These are phyloP conservation scores for Cercopithecus mona DNA, from an alignment of 2,113 vertebrate genomes.

Conservation along the genomic window DNA sequence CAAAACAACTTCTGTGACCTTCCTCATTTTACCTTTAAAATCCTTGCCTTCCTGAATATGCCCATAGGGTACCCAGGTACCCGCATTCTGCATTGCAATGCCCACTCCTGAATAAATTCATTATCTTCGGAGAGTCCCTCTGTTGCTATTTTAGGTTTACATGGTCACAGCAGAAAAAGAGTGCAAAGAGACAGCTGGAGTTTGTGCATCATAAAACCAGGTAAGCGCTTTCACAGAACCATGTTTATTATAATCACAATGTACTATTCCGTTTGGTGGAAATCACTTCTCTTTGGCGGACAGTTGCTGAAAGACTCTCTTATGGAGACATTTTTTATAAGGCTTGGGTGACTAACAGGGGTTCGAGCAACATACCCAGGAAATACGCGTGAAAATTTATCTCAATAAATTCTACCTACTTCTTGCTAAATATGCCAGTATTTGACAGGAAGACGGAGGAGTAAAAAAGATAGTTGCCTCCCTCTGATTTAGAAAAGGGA, in stretches of 20 bases:
- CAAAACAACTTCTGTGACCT: background rate
- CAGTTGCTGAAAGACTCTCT: background rate
- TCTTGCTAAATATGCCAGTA: background rate
- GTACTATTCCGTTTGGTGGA: background rate
- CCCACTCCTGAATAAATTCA: background rate
- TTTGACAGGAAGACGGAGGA: background rate
- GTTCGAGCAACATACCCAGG: background rate
- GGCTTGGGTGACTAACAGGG: background rate
- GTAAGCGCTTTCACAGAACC: background rate
- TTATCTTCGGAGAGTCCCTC: background rate
- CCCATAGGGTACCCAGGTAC: background rate
- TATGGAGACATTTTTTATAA: background rate
- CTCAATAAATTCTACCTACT: background rate
- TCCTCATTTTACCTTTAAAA: background rate
- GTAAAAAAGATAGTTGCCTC: background rate
- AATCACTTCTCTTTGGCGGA: background rate
- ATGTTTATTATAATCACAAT: background rate
- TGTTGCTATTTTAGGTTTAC: background rate
- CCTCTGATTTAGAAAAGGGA: background rate
- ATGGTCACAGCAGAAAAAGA: background rate
- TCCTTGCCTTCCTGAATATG: background rate
- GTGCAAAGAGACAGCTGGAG: too few species aligned
- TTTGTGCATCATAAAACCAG: background rate
- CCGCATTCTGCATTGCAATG: background rate
- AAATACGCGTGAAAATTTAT: background rate